Evolutionary conservation across 1,140 invertebrate species (phyloP), one percentile per base, ranked within the genome.

Genomic region (Holcopasites calliopsidis): DNA sequence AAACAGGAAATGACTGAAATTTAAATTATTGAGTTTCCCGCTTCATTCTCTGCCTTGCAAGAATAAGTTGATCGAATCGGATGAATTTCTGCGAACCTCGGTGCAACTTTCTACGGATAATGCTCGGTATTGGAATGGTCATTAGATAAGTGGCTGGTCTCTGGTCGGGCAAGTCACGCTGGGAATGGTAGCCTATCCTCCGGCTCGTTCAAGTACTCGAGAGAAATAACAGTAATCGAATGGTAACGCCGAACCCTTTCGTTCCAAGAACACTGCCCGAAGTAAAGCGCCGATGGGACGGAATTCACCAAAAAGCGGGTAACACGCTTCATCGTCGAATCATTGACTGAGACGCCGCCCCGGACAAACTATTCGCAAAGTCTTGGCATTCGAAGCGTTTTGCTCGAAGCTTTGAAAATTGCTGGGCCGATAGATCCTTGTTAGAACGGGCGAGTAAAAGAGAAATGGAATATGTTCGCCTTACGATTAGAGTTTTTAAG

Each of bases 201-300:
- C 60, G 18, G 28, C 42, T 7, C 18, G 40, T 31, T 50, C 44
- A 35, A 50, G 44, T 65, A 54, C 38, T 44, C n/a, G 49, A n/a
- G 31, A 50, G 62, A 65, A 65, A 65, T 65, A 65, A 65, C 62
- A 65, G 62, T 65, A 35, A 65, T 65, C 62, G 62, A 50, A 65
- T 38, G 62, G 62, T 65, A 65, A 65, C 62, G 62, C 7, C 44
- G 50, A 23, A 42, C 33, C 61, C 21, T 65, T 31, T 31, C 42
- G 31, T 65, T 50, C 62, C 62, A n/a, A 49, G 62, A 50, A 65
- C 62, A 26, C 44, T 13, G 62, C 62, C 62, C 31, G n/a, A 16
- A 65, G 62, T 65, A 35, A 50, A 13, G 6, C 21, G 31, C 44
- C 50, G 62, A 65, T 50, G 62, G 35, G 31, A 50, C 31, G 35